Percentiles rank a stretch among this genome's conserved stretches.
Conservation (phyloP, 2,113 vertebrate species). For the Arizona elegans region DNA sequence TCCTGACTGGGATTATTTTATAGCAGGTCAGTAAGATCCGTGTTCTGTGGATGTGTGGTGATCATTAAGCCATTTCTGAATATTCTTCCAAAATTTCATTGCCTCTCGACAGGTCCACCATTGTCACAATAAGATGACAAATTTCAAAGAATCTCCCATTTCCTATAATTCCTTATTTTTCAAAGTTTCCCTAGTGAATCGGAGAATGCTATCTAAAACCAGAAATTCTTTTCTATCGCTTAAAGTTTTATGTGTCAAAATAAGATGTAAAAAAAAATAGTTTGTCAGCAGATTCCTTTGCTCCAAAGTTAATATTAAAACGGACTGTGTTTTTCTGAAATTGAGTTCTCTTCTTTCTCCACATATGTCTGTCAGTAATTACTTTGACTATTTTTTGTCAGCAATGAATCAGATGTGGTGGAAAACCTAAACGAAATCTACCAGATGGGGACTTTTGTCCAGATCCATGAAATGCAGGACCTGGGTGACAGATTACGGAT, state of each 20-base stretch:
- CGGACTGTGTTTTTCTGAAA: background rate
- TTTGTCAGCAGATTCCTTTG: background rate
- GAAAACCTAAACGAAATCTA: conserved; percentile 89
- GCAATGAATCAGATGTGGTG: conserved; percentile 90
- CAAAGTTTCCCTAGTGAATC: background rate
- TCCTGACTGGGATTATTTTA: background rate
- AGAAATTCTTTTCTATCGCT: background rate
- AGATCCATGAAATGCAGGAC: conserved; percentile 99
- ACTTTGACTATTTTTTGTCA: conserved; percentile 49
- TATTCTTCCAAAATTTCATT: no score
- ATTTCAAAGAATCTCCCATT: background rate
- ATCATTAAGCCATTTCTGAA: background rate
- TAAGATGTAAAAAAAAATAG: background rate
- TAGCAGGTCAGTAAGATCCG: background rate
- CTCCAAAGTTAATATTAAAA: background rate
- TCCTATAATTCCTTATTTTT: background rate
- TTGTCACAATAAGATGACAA: no score
- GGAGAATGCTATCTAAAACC: background rate
- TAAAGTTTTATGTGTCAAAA: background rate
- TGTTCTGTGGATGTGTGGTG: background rate
- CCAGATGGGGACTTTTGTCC: conserved; percentile 91
- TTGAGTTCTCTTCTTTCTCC: background rate
- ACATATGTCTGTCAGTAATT: background rate
- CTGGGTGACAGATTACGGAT: conserved; percentile 95
- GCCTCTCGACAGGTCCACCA: no score